phyloP scores from a whole-genome alignment of 2,113 vertebrate species.

The Poeciliopsis occidentalis region DNA sequence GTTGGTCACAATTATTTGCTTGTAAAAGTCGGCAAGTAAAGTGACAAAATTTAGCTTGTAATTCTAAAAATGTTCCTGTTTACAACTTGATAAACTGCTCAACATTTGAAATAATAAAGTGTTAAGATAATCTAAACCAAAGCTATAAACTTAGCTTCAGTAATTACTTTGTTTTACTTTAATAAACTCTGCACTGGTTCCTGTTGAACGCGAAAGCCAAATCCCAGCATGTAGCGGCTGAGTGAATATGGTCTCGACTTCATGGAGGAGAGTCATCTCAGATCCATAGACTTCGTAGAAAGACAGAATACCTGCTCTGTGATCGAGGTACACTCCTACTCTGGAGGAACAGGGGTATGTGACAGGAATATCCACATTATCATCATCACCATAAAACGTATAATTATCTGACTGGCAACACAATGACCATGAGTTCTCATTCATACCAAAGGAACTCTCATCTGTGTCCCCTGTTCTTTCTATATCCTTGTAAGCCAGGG shows the following conservation, averaged over 20 bases:
- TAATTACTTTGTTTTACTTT: no score
- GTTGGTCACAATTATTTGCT: no score
- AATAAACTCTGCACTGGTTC: neutral
- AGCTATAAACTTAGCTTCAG: neutral
- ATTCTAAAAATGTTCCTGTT: no score
- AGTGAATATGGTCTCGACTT: neutral
- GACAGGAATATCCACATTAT: accelerated
- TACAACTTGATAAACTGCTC: no score
- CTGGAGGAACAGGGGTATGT: neutral
- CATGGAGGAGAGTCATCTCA: neutral
- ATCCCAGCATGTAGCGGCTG: neutral
- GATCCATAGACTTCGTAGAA: neutral
- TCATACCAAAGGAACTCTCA: neutral
- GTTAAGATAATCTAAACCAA: no score
- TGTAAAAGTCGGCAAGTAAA: no score
- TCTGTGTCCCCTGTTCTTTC: neutral
- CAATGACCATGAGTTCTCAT: neutral
- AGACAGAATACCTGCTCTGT: neutral
- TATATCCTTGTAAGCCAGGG: neutral
- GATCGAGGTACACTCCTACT: neutral
- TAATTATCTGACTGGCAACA: accelerated
- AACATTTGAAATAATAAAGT: no score
- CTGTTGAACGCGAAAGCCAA: neutral
- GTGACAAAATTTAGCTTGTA: no score
- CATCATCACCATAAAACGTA: accelerated